These are phyloP conservation scores for Ptilodon capucinus DNA, from an alignment of 2,888 invertebrate species.

Conservation along the genomic window DNA sequence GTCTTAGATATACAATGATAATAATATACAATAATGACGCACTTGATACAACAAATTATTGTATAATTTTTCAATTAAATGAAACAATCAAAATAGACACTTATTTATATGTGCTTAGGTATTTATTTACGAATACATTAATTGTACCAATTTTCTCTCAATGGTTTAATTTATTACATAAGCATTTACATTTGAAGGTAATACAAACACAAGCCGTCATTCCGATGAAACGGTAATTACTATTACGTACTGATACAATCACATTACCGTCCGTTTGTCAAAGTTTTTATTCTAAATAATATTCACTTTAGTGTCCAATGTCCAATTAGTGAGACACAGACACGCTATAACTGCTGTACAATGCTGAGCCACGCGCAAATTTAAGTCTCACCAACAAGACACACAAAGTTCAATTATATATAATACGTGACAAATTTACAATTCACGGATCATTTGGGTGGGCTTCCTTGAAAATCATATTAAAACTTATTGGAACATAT, in stretches of 20 bases:
- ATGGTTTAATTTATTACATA: constrained; percentile 16
- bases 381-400: constrained; percentile 20
- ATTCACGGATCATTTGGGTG: not conserved
- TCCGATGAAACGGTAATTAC: constrained; percentile 26
- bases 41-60: constrained; percentile 12
- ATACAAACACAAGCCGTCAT: constrained; percentile 32
- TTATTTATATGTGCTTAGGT: not conserved
- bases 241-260: constrained; percentile 24
- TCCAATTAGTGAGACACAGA: constrained; percentile 27
- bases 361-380: constrained; percentile 31
- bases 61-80: no score
- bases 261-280: constrained; percentile 25
- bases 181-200: constrained; percentile 38
- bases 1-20: constrained; percentile 25
- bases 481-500: not conserved
- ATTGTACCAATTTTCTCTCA: constrained; percentile 13
- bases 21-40: constrained; percentile 15
- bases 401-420: constrained; percentile 17
- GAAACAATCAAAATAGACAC: not conserved
- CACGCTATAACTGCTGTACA: constrained; percentile 20
- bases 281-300: constrained; percentile 27
- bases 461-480: not conserved
- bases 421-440: constrained; percentile 15
- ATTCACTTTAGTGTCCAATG: constrained; percentile 22
- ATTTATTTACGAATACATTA: not conserved